Base-by-base conservation (phyloP, 2,888 invertebrate species). In the Cephus pulcher region DNA sequence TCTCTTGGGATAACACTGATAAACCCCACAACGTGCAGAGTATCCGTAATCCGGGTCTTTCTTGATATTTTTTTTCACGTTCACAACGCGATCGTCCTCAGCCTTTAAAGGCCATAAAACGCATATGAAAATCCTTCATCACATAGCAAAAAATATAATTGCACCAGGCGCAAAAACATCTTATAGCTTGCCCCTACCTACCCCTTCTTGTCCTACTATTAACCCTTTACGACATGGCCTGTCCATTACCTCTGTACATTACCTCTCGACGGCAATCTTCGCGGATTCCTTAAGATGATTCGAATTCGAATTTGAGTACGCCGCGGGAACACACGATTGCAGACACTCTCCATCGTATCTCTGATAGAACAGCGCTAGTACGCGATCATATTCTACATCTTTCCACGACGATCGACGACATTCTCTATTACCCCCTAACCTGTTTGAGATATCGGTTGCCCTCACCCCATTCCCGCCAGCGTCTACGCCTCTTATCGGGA, bases 381-480 rank as follows among this genome's bases (percentile, higher is more conserved):
- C 56, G 56, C 56, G 56, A 56, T 56, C 23, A 23, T 56, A 56
- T 56, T 56, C 56, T 23, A 56, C 56, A 56, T 23, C 56, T 56
- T 56, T 56, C 56, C 56, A 56, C 56, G 56, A 56, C 56, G 56
- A 56, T 23, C 56, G 56, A 56, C 56, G 56, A 56, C 56, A 56
- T 23, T 77, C 23, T 73, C 69, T 76, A 84, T 88, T 88, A 90
- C 83, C 90, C 90, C 79, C 88, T 88, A 84, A 91, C 88, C 83
- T 91, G 91, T 78, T 91, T 91, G 79, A 89, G 85, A 86, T 90
- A 90, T 84, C 90, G 88, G 83, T 88, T 88, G 34, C 89, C 88
- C 71, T 90, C 91, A 30, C 88, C 88, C 91, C 91, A 91, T 77
- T 91, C 90, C 74, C 89, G 85, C 91, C 91, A 91, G 79, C 89